Base-by-base conservation (phyloP, 1,140 invertebrate species). In the Helicoverpa zea region DNA sequence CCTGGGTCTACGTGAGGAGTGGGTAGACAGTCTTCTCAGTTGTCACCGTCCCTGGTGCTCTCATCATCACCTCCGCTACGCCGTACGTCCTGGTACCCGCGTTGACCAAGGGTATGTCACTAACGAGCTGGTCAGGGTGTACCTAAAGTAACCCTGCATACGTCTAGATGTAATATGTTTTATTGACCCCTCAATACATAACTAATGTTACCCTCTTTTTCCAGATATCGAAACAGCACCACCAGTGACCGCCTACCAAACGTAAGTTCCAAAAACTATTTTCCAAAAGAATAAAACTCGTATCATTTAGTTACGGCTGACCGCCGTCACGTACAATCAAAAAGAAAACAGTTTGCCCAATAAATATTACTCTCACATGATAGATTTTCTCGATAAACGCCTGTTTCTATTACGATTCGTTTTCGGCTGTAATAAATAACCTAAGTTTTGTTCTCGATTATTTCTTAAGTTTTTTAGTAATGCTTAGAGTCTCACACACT, bases 361-460 rank as follows among this genome's bases (percentile, higher is more conserved):
- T 68, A 68, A 68, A 68, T 68, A 49, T 18, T 16, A 68, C 43
- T 68, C 18, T 11, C 4, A 18, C 9, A 23, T 61, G 11, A 47
- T 18, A 47, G 13, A 66, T 68, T 43, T 49, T 3, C 43, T 13
- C n/a, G 16, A 43, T 49, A 16, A 49, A 43, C 64, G 18, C 18
- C 14, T 47, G 47, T n/a, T 66, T 18, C 43, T 66, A 18, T 66
- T 23, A 49, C 43, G 16, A 49, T 12, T 49, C 16, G 43, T 51
- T 49, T 49, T 68, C 64, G 43, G n/a, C 18, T 10, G 13, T 16
- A 68, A 68, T 68, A 68, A 23, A 49, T 68, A 12, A 68, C 64
- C 16, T 4, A 68, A 68, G n/a, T 49, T 68, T 12, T 68, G 43
- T 49, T 68, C 35, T 49, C 43, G 43, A 68, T 68, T 68, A 68